Evolutionary conservation across 2,797 vertebrate species (phyloP), one percentile per base, ranked within the genome.

Genomic region (Propithecus perrieri): DNA sequence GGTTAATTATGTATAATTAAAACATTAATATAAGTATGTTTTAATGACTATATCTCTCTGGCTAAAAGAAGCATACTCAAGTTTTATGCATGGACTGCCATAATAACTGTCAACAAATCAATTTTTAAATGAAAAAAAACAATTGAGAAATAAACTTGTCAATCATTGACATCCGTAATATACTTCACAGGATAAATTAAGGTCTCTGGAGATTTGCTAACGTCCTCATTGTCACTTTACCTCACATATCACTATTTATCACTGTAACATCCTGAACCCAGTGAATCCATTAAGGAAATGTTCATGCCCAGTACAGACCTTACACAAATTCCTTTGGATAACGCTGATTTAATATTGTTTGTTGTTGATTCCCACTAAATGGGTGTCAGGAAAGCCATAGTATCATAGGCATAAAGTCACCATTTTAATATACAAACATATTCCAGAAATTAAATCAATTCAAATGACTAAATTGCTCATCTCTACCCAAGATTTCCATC

Each of bases 1-100:
- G 18, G 18, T 78, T 89, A 97, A 95, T 94, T 88, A 81, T n/a
- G 1, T 11, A 63, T 74, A 88, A 89, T 93, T 96, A 83, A 95
- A 94, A 61, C 6, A 55, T 74, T 92, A 85, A 89, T 71, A 78
- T 85, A 12, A 57, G 5, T 91, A 17, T 96, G n/a, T 72, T 91
- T 89, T 75, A 92, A 89, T 80, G 53, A 87, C 46, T 57, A 38
- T 71, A 83, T 71, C 72, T 94, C 33, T 69, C 35, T 79, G 22
- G 15, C 88, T 91, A 85, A 94, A 89, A 91, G 41, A 57, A 67
- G 18, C 4, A 50, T 43, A 75, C 3, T 50, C 14, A 46, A 63
- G 15, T 89, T 94, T 79, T 91, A 79, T 85, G 50, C 46, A 91
- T 71, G 22, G 10, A 55, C 17, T 80, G 10, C 33, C 20, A 89